These are phyloP conservation scores for Upupa epops DNA, from an alignment of 2,113 vertebrate species.

Conservation along the genomic window DNA sequence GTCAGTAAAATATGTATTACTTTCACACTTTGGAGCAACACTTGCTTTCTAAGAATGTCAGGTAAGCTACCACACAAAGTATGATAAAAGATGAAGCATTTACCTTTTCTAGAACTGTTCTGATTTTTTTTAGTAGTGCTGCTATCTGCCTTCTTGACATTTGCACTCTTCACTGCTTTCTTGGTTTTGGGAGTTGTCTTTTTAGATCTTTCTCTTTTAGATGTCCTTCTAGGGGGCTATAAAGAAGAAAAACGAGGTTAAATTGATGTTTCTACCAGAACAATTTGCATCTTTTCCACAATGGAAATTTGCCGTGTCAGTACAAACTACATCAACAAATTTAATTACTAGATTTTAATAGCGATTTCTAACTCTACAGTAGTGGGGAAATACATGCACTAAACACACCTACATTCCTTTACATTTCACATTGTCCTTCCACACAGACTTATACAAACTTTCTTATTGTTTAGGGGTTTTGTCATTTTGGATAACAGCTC, in stretches of 20 bases:
- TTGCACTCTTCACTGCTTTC: slow-evolving; percentile 80
- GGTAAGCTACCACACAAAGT: not conserved
- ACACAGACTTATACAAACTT: not conserved
- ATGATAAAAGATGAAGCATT: not conserved
- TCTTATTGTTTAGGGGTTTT: not conserved
- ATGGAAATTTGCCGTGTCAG: not conserved
- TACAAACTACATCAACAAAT: not conserved
- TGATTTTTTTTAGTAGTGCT: slow-evolving; percentile 89
- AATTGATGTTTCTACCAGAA: not conserved
- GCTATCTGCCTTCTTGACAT: slow-evolving; percentile 95
- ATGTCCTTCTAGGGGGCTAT: slow-evolving; percentile 84
- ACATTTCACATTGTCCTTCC: not conserved
- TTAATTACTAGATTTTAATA: not conserved
- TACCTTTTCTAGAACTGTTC: slow-evolving; percentile 84
- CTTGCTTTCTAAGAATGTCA: not conserved
- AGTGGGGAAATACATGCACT: not conserved
- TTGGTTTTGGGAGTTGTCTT: slow-evolving; percentile 76
- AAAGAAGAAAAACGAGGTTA: not conserved
- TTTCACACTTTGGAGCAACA: not conserved
- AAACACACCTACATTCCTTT: not conserved
- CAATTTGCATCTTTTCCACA: not conserved
- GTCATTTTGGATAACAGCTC: not conserved
- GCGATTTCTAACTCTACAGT: not conserved
- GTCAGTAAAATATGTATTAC: not conserved
- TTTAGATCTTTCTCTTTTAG: slow-evolving; percentile 78